Base-by-base conservation (phyloP, 2,797 vertebrate species). In the Acipenser oxyrinchus region DNA sequence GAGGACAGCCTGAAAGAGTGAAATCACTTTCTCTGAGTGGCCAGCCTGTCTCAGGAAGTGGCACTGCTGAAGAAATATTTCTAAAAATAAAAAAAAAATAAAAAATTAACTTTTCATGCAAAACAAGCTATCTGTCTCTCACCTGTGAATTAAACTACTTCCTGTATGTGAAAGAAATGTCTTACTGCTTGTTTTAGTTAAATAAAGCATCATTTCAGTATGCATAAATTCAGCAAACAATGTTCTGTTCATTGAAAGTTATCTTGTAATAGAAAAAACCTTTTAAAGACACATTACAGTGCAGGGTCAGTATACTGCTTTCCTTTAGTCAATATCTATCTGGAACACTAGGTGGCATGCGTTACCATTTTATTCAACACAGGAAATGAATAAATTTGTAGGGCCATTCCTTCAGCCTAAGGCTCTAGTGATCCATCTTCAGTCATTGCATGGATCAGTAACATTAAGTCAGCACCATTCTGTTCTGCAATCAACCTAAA, bases 41-140 rank as follows among this genome's bases (percentile, higher is more conserved):
- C 95, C 83, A 6, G 94, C 76, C 84, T 98, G 89, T 71, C 95
- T 79, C 80, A 99, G 83, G 76, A 99, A 91, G 80, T 99, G 89
- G 80, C 95, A 89, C 72, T 99, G 89, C 82, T 94, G 77, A 72
- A 97, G 77, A 80, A 96, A 89, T 71, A 99, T 87, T 48, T 80
- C 94, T 96, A 81, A 0, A 37, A 63, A 71, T 3, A 67, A 8
- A 67, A 58, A 49, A 48, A 71, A 12, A 67, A 8, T 66, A 58
- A 49, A 48, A 71, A 12, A 61, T 4, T 4, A 37, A 37, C 37
- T 37, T 37, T 37, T 37, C 37, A 37, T 37, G 37, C 37, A 37
- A 5, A 37, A 37, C 3, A 5, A 37, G 18, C 2, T 18, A 18
- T 18, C 18, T 4, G 37, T 37, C 3, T 37, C 37, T 37, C 37